Evolutionary conservation across 2,113 vertebrate genomes (phyloP).

Genomic region (Blennius ocellaris): DNA sequence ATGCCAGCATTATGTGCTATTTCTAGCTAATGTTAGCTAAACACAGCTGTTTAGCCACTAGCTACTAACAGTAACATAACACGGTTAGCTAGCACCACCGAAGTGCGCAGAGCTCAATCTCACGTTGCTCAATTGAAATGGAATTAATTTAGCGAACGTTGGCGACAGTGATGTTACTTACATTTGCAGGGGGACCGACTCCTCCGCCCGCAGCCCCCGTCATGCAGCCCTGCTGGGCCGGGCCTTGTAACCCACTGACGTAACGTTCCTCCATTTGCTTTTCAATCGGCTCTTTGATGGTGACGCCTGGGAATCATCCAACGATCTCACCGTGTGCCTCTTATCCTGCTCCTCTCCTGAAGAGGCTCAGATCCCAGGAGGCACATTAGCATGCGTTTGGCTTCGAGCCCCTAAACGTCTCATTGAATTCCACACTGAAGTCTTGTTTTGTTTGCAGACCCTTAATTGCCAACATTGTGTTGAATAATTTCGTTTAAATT

Average conservation of each 20-base stretch:
- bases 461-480: background rate
- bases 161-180: no score
- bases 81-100: no score
- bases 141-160: no score
- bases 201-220: constrained; percentile 42
- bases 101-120: no score
- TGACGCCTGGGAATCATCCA: constrained; percentile 68
- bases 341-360: constrained; percentile 56
- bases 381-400: constrained; percentile 76
- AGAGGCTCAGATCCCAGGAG: constrained; percentile 57
- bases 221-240: constrained; percentile 60
- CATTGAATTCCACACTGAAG: constrained; percentile 32
- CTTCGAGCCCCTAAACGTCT: constrained; percentile 51
- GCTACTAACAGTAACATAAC: no score
- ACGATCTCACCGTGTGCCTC: constrained; percentile 67
- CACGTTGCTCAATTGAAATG: no score
- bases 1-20: no score
- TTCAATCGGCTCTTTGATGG: constrained; percentile 80
- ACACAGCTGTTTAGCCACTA: no score
- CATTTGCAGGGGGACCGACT: no score
- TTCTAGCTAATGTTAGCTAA: no score
- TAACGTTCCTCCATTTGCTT: constrained; percentile 81
- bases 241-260: constrained; percentile 80
- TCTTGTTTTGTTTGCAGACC: constrained; percentile 15
- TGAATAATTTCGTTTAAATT: background rate